Evolutionary conservation across 2,888 invertebrate genomes (phyloP).

Genomic region (Caenorhabditis japonica): DNA sequence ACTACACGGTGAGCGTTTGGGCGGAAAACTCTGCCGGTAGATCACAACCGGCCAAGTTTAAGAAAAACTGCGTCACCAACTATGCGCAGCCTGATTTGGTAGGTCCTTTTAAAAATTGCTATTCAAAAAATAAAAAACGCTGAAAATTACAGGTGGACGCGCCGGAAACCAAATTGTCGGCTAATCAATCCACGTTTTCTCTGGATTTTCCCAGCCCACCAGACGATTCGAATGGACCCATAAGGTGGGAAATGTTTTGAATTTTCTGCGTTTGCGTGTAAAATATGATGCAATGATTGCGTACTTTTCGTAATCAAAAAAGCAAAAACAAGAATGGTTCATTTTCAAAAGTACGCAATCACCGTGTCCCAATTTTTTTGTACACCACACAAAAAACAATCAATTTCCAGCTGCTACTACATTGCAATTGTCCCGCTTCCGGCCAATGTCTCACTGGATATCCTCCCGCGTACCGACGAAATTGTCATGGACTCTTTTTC

Average conservation of each 20-base stretch:
- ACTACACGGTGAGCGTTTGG: slow-evolving; percentile 75
- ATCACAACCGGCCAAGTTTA: slow-evolving; percentile 62
- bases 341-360: no score
- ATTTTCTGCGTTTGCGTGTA: no score
- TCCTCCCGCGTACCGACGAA: slow-evolving; percentile 65
- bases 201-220: slow-evolving; percentile 65
- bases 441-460: slow-evolving; percentile 68
- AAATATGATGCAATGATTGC: no score
- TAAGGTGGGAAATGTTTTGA: slow-evolving; percentile 54
- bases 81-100: slow-evolving; percentile 71
- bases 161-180: slow-evolving; percentile 56
- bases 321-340: no score
- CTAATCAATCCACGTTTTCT: slow-evolving; percentile 70
- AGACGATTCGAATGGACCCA: slow-evolving; percentile 75
- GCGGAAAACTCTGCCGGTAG: slow-evolving; percentile 74
- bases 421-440: slow-evolving; percentile 75
- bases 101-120: no score
- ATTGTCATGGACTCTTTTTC: slow-evolving; percentile 72
- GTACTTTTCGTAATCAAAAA: no score
- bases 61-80: slow-evolving; percentile 70
- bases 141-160: slow-evolving; percentile 58
- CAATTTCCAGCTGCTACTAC: slow-evolving; percentile 72
- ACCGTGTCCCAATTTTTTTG: not conserved
- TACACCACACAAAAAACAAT: no score
- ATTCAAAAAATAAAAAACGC: not conserved